Percentiles rank a stretch among this genome's conserved stretches.
Evolutionary conservation across 2,113 vertebrate genomes (phyloP).

Genomic region (Larimichthys crocea): DNA sequence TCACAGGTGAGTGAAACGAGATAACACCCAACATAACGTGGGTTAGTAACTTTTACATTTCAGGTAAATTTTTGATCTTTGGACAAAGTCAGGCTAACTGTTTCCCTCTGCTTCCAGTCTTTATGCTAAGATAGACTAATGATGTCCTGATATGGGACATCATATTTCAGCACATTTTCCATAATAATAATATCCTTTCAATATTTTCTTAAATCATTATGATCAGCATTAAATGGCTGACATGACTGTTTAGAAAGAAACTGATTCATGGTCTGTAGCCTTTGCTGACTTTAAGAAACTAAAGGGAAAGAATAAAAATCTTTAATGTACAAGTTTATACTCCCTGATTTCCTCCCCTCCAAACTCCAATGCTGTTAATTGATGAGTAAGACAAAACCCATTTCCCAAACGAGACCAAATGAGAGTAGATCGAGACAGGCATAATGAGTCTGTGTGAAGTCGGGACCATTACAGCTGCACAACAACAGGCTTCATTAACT

Average conservation of each 20-base stretch:
- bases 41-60: too few relatives aligned
- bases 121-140: too few relatives aligned
- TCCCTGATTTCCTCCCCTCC: not conserved
- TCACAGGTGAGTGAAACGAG: too few relatives aligned
- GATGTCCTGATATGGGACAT: too few relatives aligned
- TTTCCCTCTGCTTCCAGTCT: too few relatives aligned
- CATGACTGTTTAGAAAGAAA: not conserved
- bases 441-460: conserved; percentile 27
- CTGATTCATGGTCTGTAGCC: not conserved
- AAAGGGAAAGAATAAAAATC: not conserved
- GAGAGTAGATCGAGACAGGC: not conserved
- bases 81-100: too few relatives aligned
- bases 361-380: conserved; percentile 7
- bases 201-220: too few relatives aligned
- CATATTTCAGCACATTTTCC: too few relatives aligned
- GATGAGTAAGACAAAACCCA: conserved; percentile 36
- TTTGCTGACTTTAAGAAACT: conserved; percentile 8
- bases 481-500: conserved; percentile 49
- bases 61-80: too few relatives aligned
- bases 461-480: conserved; percentile 34
- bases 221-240: not conserved
- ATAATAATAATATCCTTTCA: too few relatives aligned
- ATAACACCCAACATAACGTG: too few relatives aligned
- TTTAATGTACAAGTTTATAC: not conserved
- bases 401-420: conserved; percentile 22